Evolutionary conservation across 2,113 vertebrate genomes (phyloP).

Genomic region (Gadus chalcogrammus): DNA sequence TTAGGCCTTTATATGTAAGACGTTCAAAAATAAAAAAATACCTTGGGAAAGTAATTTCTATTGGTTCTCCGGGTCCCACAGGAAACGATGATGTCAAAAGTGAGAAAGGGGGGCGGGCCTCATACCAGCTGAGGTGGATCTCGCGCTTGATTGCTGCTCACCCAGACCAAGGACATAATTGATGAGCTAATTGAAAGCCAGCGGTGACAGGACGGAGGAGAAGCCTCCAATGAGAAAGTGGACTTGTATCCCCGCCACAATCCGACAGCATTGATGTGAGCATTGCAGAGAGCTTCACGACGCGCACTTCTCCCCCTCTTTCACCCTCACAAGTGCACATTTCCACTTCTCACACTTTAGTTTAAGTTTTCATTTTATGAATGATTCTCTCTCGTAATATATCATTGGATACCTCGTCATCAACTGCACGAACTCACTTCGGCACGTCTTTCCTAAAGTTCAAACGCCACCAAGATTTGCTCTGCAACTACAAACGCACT

Average conservation of each 20-base stretch:
- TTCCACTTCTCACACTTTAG: conserved; percentile 65
- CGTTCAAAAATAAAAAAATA: background rate
- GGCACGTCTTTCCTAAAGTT: conserved; percentile 60
- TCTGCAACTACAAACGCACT: conserved; percentile 59
- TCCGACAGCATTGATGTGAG: conserved; percentile 70
- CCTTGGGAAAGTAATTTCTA: conserved; percentile 17
- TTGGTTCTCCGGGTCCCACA: conserved; percentile 43
- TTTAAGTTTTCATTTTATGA: conserved; percentile 56
- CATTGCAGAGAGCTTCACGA: conserved; percentile 42
- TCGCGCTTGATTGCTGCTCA: conserved; percentile 58
- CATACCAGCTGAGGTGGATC: conserved; percentile 74
- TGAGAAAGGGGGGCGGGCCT: conserved; percentile 45
- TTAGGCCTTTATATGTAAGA: no score
- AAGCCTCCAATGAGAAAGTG: conserved; percentile 62
- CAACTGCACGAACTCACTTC: conserved; percentile 58
- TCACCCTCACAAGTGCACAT: conserved; percentile 60
- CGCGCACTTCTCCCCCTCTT: conserved; percentile 62
- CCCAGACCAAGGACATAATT: conserved; percentile 64
- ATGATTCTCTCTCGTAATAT: conserved; percentile 60
- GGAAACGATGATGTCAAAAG: conserved; percentile 41
- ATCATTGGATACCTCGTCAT: conserved; percentile 43
- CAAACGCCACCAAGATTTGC: conserved; percentile 52
- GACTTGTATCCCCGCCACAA: conserved; percentile 48
- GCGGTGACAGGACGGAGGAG: conserved; percentile 33
- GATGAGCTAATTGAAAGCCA: conserved; percentile 74